A percentile compares a stretch with the other conserved stretches of the same genome.
These are phyloP conservation scores for Ornithoptera alexandrae DNA, from an alignment of 2,888 invertebrate species.

Conservation along the genomic window DNA sequence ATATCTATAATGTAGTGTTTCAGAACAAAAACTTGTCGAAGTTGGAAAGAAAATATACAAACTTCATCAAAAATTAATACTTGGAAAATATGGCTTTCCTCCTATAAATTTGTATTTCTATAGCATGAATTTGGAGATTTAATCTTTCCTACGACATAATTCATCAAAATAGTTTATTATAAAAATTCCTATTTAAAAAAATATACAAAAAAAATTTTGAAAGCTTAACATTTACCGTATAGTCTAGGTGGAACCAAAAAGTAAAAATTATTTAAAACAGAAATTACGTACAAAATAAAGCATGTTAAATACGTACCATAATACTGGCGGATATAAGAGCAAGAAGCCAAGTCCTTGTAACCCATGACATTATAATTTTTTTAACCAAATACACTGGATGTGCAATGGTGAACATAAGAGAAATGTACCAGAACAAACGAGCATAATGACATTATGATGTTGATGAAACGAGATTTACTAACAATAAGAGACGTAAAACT, in stretches of 20 bases:
- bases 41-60: background rate
- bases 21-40: too few species aligned
- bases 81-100: background rate
- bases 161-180: too few species aligned
- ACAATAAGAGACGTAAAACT: constrained; percentile 6
- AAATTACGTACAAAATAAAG: background rate
- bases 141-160: too few species aligned
- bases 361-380: constrained; percentile 23
- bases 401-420: background rate
- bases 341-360: constrained; percentile 13
- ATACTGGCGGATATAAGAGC: constrained; percentile 4
- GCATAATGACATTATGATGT: background rate
- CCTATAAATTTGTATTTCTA: too few species aligned
- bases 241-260: too few species aligned
- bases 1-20: background rate
- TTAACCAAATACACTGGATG: background rate
- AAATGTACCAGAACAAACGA: background rate
- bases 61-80: background rate
- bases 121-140: too few species aligned
- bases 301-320: constrained; percentile 2
- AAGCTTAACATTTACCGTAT: too few species aligned
- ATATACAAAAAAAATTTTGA: too few species aligned
- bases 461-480: background rate
- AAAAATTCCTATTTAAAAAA: too few species aligned
- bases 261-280: too few species aligned